Conservation (phyloP, 2,113 vertebrate genomes). For the Ochotona princeps region DNA sequence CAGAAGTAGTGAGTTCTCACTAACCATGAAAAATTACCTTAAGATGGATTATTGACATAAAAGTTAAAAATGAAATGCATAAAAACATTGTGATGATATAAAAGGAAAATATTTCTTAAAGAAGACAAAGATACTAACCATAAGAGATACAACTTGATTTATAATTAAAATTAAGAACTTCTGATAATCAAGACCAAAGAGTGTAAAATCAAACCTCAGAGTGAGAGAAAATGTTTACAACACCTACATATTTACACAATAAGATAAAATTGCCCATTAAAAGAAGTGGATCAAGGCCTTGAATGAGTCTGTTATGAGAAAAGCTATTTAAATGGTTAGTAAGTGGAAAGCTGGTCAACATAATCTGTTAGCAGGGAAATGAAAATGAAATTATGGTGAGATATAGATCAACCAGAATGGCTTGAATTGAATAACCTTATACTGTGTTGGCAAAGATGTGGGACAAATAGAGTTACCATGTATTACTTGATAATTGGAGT, state of each 20-base stretch:
- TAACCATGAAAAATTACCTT: not conserved
- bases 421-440: not conserved
- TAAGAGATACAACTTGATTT: not conserved
- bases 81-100: conserved; percentile 8
- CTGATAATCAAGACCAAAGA: not conserved
- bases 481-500: not conserved
- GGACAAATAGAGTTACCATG: conserved; percentile 7
- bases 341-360: not conserved
- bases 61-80: conserved; percentile 9
- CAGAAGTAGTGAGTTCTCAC: not conserved
- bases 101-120: not conserved
- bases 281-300: conserved; percentile 8
- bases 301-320: conserved; percentile 2
- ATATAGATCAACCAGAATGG: not conserved
- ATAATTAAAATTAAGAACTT: not conserved
- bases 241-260: not conserved
- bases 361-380: not conserved
- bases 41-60: not conserved
- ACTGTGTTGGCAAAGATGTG: conserved; percentile 24
- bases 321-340: not conserved
- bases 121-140: not conserved
- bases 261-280: conserved; percentile 16
- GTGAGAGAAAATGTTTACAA: not conserved
- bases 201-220: not conserved
- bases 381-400: conserved; percentile 12